Evolutionary conservation across 2,113 vertebrate species (phyloP).

Genomic region (Xiphophorus couchianus): DNA sequence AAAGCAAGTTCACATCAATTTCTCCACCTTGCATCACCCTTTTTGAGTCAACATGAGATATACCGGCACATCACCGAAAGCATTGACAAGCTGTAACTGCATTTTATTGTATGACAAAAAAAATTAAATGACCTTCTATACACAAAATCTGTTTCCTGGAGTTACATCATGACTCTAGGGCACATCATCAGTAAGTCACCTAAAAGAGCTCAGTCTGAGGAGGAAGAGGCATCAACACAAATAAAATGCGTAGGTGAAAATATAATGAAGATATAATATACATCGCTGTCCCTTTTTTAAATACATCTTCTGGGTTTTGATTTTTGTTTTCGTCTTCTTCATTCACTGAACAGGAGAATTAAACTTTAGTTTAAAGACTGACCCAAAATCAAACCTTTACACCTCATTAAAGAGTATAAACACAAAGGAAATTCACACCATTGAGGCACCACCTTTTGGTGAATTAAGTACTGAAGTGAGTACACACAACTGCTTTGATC

Average conservation of each 20-base stretch:
- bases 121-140: slow-evolving; percentile 58
- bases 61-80: slow-evolving; percentile 3
- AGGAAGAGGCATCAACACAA: slow-evolving; percentile 24
- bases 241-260: slow-evolving; percentile 9
- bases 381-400: slow-evolving; percentile 4
- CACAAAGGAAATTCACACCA: slow-evolving; percentile 10
- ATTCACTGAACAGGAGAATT: not conserved
- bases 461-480: slow-evolving; percentile 17
- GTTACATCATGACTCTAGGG: slow-evolving; percentile 66
- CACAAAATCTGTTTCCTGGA: slow-evolving; percentile 48
- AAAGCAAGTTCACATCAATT: slow-evolving; percentile 46
- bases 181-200: slow-evolving; percentile 28
- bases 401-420: slow-evolving; percentile 21
- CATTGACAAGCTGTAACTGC: slow-evolving; percentile 31
- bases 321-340: not conserved
- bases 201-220: slow-evolving; percentile 1
- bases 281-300: slow-evolving; percentile 4
- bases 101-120: slow-evolving; percentile 38
- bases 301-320: slow-evolving; percentile 12
- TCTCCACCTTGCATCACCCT: slow-evolving; percentile 64
- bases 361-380: slow-evolving; percentile 16
- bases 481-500: slow-evolving; percentile 13
- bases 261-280: slow-evolving; percentile 35
- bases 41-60: slow-evolving; percentile 43
- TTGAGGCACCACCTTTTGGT: not conserved